phyloP scores from a whole-genome alignment of 92 coral and sea anemone genomes.

The Paramuricea clavata region DNA sequence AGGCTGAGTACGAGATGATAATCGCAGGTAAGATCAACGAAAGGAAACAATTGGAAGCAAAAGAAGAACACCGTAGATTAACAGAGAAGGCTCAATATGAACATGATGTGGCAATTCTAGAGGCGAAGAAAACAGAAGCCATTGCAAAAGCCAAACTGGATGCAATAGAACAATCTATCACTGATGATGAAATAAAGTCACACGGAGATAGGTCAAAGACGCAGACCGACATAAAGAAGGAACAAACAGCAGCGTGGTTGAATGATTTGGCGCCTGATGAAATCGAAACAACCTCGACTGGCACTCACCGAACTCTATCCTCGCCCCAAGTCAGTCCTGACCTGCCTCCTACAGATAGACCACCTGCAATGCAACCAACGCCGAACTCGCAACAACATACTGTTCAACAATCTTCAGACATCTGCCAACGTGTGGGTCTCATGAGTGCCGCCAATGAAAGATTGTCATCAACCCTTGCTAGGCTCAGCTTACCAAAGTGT shows the following conservation, averaged over 20 bases:
- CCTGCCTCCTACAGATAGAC: neutral
- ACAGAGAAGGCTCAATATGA: conserved; percentile 7
- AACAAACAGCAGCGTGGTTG: neutral
- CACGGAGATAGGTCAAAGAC: neutral
- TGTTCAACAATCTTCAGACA: neutral
- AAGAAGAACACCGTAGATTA: neutral
- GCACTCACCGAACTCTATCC: neutral
- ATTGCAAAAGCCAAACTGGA: neutral
- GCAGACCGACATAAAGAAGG: neutral
- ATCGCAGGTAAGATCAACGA: neutral
- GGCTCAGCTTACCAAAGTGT: conserved; percentile 60
- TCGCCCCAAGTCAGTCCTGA: neutral
- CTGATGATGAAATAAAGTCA: neutral
- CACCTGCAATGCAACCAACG: neutral
- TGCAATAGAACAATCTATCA: neutral
- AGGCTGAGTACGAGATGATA: neutral
- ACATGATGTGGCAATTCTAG: neutral
- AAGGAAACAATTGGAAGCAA: conserved; percentile 4
- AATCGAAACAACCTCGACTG: conserved; percentile 13
- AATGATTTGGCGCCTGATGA: neutral
- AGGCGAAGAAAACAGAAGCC: neutral
- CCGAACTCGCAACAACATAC: neutral
- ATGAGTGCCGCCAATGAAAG: conserved; percentile 43
- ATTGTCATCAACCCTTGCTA: conserved; percentile 38
- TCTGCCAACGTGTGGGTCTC: conserved; percentile 13